These are phyloP conservation scores for Andrena haemorrhoa DNA, from an alignment of 2,888 invertebrate species.

Conservation along the genomic window DNA sequence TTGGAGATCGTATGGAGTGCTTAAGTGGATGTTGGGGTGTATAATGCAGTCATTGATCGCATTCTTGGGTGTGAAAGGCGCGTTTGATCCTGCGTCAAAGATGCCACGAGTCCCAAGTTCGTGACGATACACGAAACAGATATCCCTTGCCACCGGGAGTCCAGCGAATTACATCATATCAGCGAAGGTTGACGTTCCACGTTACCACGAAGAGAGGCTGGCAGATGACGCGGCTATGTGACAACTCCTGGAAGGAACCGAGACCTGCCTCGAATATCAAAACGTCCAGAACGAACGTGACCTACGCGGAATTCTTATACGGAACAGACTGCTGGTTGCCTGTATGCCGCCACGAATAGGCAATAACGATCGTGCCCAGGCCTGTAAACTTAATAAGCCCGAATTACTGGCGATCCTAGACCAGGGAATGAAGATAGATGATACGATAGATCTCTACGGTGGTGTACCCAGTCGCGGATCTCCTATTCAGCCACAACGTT, in stretches of 20 bases:
- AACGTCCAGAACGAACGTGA: constrained; percentile 66
- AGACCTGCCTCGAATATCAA: constrained; percentile 73
- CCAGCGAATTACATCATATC: constrained; percentile 61
- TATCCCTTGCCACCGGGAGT: constrained; percentile 26
- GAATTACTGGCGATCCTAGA: constrained; percentile 53
- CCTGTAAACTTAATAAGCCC: constrained; percentile 60
- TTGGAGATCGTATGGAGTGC: not conserved
- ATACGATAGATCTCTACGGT: constrained; percentile 36
- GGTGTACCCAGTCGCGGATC: constrained; percentile 23
- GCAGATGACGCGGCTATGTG: constrained; percentile 27
- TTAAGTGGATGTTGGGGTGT: no score
- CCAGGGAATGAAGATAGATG: constrained; percentile 47
- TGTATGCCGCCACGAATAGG: constrained; percentile 29
- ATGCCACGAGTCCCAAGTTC: constrained; percentile 64
- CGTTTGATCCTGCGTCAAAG: constrained; percentile 10
- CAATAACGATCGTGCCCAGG: constrained; percentile 53
- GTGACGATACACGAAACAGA: constrained; percentile 31
- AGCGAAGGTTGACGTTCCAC: constrained; percentile 32
- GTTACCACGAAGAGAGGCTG: constrained; percentile 60
- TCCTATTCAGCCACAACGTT: constrained; percentile 8
- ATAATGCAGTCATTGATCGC: not conserved
- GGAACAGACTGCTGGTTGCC: constrained; percentile 17
- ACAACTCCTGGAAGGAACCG: constrained; percentile 49
- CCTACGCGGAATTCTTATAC: constrained; percentile 51
- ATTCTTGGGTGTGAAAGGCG: not conserved